Conservation (phyloP, 2,888 invertebrate species). For the Drosophila histrio region DNA sequence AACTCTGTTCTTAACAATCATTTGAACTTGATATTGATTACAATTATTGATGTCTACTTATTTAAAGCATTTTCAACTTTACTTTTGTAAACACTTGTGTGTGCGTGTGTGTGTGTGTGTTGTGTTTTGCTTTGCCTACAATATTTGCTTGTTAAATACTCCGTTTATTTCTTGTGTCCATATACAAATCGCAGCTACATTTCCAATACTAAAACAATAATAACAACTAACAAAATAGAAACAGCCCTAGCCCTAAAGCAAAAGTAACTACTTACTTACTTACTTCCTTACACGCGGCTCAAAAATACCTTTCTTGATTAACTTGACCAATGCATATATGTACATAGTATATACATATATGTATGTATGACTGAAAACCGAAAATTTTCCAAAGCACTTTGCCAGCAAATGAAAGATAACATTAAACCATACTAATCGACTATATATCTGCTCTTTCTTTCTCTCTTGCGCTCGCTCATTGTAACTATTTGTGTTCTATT, state of each 20-base stretch:
- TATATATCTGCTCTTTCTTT: slow-evolving; percentile 40
- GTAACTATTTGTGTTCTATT: slow-evolving; percentile 18
- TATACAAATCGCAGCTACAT: slow-evolving; percentile 38
- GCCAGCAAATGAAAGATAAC: slow-evolving; percentile 14
- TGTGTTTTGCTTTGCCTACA: slow-evolving; percentile 41
- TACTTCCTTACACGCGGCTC: slow-evolving; percentile 56
- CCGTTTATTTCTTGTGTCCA: slow-evolving; percentile 58
- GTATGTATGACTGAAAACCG: slow-evolving; percentile 33
- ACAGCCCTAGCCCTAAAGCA: slow-evolving; percentile 17
- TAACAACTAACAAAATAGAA: slow-evolving; percentile 29
- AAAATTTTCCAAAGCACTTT: slow-evolving; percentile 53
- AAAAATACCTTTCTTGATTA: slow-evolving; percentile 76
- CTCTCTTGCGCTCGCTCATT: slow-evolving; percentile 16
- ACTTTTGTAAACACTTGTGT: slow-evolving; percentile 61
- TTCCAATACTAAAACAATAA: slow-evolving; percentile 27
- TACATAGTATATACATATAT: no score
- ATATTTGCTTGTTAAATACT: slow-evolving; percentile 69
- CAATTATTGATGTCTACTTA: slow-evolving; percentile 68
- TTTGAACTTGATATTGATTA: slow-evolving; percentile 68
- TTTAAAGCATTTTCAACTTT: slow-evolving; percentile 54
- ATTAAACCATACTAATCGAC: slow-evolving; percentile 50
- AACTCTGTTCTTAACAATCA: slow-evolving; percentile 40
- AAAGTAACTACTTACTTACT: slow-evolving; percentile 21
- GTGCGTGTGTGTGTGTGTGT: slow-evolving; percentile 45
- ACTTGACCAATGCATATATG: slow-evolving; percentile 57